These are phyloP conservation scores for Nematolebias whitei DNA, from an alignment of 2,113 vertebrate species.

Conservation along the genomic window DNA sequence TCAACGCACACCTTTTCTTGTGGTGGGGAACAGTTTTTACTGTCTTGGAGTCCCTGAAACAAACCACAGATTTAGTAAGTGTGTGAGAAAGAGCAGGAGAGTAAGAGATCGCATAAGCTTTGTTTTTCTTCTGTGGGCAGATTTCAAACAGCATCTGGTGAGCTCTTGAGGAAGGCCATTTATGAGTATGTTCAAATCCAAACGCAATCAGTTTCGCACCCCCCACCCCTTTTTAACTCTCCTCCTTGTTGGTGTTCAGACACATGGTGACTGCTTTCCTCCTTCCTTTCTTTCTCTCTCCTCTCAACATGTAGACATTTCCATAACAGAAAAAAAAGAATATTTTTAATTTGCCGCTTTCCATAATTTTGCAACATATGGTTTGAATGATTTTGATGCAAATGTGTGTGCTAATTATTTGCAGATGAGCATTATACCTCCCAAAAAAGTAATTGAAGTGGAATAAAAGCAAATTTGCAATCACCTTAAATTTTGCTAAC, in stretches of 20 bases:
- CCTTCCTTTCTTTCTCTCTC: constrained; percentile 51
- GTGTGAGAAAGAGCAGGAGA: constrained; percentile 37
- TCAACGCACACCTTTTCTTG: constrained; percentile 23
- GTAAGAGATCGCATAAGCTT: constrained; percentile 50
- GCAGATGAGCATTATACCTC: constrained; percentile 88
- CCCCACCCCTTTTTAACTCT: constrained; percentile 39
- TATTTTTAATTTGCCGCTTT: constrained; percentile 82
- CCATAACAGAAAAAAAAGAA: constrained; percentile 79
- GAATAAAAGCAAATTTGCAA: constrained; percentile 91
- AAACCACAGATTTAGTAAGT: constrained; percentile 52
- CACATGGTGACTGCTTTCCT: constrained; percentile 70
- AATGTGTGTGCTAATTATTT: constrained; percentile 92
- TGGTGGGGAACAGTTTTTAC: constrained; percentile 41
- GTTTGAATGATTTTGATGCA: constrained; percentile 91
- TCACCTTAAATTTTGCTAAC: constrained; percentile 87
- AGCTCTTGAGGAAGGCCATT: constrained; percentile 71
- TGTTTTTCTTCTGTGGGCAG: constrained; percentile 75
- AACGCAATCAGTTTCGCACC: constrained; percentile 68
- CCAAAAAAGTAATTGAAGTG: constrained; percentile 84
- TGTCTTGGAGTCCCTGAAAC: constrained; percentile 44
- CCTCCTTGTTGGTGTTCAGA: constrained; percentile 71
- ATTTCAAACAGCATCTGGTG: constrained; percentile 84
- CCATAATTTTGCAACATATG: constrained; percentile 89
- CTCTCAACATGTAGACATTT: constrained; percentile 83
- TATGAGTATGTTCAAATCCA: constrained; percentile 72